phyloP scores from a whole-genome alignment of 2,113 vertebrate species.

The Plecotus auritus region DNA sequence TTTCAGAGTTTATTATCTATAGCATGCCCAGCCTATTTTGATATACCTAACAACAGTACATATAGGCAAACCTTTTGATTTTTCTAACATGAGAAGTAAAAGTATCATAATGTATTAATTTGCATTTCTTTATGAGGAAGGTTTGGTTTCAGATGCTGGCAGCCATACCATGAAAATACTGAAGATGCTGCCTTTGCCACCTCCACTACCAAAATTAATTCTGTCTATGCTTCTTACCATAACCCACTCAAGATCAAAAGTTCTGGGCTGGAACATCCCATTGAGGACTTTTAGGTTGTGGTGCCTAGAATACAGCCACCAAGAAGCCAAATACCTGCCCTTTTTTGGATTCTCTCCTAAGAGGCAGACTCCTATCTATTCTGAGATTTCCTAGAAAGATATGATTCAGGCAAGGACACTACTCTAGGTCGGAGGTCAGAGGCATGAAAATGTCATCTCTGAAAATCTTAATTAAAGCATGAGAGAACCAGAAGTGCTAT shows the following conservation, averaged over 20 bases:
- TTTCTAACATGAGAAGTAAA: neutral
- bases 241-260: neutral
- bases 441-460: neutral
- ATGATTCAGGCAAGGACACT: neutral
- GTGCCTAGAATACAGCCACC: neutral
- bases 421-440: neutral
- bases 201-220: neutral
- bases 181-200: neutral
- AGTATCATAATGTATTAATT: neutral
- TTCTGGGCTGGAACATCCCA: neutral
- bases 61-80: neutral
- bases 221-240: neutral
- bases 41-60: neutral
- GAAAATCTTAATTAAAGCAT: neutral
- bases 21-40: neutral
- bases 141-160: neutral
- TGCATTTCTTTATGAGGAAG: neutral
- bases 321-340: neutral
- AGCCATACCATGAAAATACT: neutral
- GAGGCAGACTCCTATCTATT: neutral
- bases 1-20: neutral
- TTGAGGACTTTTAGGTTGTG: neutral
- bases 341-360: neutral
- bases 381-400: neutral
- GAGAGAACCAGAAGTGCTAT: neutral